These are phyloP conservation scores for Isurus oxyrinchus DNA, from an alignment of 2,113 vertebrate species.

Conservation along the genomic window DNA sequence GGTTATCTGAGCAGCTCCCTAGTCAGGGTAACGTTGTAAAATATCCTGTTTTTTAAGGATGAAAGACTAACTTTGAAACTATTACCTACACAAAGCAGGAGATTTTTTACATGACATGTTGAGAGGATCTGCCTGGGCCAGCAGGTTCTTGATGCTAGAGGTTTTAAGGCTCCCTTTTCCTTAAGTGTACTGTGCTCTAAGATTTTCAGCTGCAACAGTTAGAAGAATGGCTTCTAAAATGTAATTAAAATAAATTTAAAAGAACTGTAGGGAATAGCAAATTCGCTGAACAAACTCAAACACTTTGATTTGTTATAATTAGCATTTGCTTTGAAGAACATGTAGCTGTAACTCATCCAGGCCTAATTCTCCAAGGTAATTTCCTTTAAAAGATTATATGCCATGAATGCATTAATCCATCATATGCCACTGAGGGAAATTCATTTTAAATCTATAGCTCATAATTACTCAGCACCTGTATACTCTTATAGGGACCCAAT, in stretches of 20 bases:
- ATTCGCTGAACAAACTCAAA: not conserved
- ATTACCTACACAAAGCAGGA: not conserved
- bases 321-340: not conserved
- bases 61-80: not conserved
- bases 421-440: not conserved
- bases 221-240: too few relatives aligned
- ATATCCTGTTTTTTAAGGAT: not conserved
- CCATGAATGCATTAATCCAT: not conserved
- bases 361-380: conserved; percentile 2
- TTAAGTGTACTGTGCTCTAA: not conserved
- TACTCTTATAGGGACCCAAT: not conserved
- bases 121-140: not conserved
- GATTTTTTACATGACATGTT: not conserved
- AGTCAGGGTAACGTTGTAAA: not conserved
- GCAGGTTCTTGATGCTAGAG: not conserved
- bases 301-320: not conserved
- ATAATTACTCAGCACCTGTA: not conserved
- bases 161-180: not conserved
- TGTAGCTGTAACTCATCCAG: not conserved
- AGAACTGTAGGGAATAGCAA: not conserved
- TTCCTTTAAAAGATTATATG: not conserved
- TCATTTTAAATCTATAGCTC: not conserved
- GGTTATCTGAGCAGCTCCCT: not conserved
- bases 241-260: not conserved
- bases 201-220: not conserved